These are phyloP conservation scores for Torymus texanus DNA, from an alignment of 2,888 invertebrate genomes.

Conservation along the genomic window DNA sequence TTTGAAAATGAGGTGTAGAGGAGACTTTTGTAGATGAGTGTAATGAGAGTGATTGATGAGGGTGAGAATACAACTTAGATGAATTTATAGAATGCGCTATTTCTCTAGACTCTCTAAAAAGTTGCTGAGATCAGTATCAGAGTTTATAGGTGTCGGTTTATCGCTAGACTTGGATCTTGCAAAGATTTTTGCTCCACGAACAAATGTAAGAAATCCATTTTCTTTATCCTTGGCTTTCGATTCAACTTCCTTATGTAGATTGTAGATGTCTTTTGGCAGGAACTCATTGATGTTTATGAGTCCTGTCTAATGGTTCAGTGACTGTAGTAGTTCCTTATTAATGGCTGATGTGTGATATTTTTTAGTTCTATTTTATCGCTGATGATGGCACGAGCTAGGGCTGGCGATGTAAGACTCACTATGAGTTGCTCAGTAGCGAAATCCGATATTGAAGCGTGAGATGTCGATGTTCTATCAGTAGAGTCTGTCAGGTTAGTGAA, in stretches of 20 bases:
- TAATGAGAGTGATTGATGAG: too few species aligned
- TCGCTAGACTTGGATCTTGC: not conserved
- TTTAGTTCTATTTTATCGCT: not conserved
- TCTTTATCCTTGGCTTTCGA: not conserved
- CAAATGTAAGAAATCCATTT: not conserved
- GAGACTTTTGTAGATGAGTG: too few species aligned
- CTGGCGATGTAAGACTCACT: not conserved
- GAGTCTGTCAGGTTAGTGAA: too few species aligned
- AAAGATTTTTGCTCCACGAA: not conserved
- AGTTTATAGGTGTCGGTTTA: not conserved
- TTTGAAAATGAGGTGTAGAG: too few species aligned
- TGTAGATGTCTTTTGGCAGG: not conserved
- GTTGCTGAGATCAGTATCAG: not conserved
- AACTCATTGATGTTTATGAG: slow-evolving; percentile 7
- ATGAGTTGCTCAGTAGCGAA: not conserved
- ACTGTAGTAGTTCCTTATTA: not conserved
- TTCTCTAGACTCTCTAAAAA: not conserved
- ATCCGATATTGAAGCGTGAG: too few species aligned
- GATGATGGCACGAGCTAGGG: not conserved
- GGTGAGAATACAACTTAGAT: too few species aligned
- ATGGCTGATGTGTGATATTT: not conserved
- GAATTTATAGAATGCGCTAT: not conserved
- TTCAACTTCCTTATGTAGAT: not conserved
- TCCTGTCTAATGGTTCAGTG: not conserved
- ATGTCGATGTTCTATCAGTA: too few species aligned